phyloP scores from a whole-genome alignment of 2,113 vertebrate species.

The Ammodytes marinus region DNA sequence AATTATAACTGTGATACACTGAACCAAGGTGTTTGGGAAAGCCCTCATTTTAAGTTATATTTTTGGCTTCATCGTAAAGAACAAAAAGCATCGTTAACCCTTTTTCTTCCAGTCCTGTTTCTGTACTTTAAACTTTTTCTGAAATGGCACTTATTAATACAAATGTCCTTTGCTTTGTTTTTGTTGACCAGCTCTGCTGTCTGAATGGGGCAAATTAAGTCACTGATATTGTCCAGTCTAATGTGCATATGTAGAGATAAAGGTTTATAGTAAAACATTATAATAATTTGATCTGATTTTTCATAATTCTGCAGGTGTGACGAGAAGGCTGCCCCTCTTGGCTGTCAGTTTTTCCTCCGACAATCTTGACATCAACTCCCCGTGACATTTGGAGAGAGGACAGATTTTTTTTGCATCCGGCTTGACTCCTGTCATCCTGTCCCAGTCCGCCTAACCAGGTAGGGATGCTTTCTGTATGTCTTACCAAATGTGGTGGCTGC shows the following conservation, averaged over 20 bases:
- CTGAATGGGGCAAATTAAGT: not conserved
- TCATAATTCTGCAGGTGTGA: slow-evolving; percentile 58
- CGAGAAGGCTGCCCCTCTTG: slow-evolving; percentile 18
- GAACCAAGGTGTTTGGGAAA: not conserved
- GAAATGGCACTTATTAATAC: not conserved
- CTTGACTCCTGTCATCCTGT: slow-evolving; percentile 40
- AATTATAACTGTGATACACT: not conserved
- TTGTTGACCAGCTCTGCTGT: not conserved
- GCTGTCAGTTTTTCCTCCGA: slow-evolving; percentile 16
- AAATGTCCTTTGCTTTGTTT: not conserved
- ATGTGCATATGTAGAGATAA: not conserved
- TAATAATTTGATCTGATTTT: slow-evolving; percentile 18
- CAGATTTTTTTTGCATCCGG: slow-evolving; percentile 28
- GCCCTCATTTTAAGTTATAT: not conserved
- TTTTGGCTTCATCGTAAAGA: not conserved
- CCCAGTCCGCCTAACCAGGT: slow-evolving; percentile 62
- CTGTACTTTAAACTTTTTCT: not conserved
- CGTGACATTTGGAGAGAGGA: slow-evolving; percentile 41
- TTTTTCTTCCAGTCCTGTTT: not conserved
- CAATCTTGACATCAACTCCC: slow-evolving; percentile 11
- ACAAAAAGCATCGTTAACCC: not conserved
- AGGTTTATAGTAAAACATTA: not conserved
- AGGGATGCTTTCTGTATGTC: not conserved
- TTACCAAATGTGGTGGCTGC: not conserved
- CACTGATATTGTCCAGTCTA: not conserved